Evolutionary conservation across 2,797 vertebrate species (phyloP), one percentile per base, ranked within the genome.

Genomic region (Gila robusta): DNA sequence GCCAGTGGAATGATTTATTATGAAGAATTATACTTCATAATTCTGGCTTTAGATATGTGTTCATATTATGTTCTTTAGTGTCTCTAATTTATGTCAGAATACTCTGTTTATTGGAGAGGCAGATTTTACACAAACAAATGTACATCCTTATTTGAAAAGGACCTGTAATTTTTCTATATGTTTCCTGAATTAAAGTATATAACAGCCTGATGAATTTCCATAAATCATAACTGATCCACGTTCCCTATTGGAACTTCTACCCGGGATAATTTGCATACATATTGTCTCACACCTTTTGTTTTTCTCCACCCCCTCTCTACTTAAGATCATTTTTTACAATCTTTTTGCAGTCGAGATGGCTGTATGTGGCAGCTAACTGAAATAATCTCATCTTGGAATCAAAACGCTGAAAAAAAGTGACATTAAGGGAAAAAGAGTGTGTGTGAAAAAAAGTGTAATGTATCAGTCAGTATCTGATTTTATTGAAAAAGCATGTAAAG

Each of bases 181-280:
- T 84, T 87, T 77, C 16, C 76, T 67, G 82, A 87, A 81, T 87
- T 84, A 87, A 89, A 83, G 56, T 47, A 80, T 82, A 78, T 83
- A 82, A 88, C 79, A 67, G 54, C 74, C 71, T 86, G 90, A 90
- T 67, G 70, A 85, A 86, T 83, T 89, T 72, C 67, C 82, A 88
- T 86, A 82, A 89, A 87, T 89, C 85, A 89, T 79, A 87, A 79
- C 62, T 64, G 16, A 54, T 54, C 81, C 52, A 39, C 77, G 35
- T 77, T 81, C 84, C 88, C 82, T 70, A 73, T 81, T 76, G 90
- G 88, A 37, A 44, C 77, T 86, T 87, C 88, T 71, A 44, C 66
- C 59, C 10, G 9, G 69, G 89, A 91, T 85, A 85, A 96, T 95
- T 96, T 94, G 93, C 95, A 96, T 96, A 94, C 94, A 96, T 95